Evolutionary conservation across 2,888 invertebrate species (phyloP).

Genomic region (Cantharis nigra): DNA sequence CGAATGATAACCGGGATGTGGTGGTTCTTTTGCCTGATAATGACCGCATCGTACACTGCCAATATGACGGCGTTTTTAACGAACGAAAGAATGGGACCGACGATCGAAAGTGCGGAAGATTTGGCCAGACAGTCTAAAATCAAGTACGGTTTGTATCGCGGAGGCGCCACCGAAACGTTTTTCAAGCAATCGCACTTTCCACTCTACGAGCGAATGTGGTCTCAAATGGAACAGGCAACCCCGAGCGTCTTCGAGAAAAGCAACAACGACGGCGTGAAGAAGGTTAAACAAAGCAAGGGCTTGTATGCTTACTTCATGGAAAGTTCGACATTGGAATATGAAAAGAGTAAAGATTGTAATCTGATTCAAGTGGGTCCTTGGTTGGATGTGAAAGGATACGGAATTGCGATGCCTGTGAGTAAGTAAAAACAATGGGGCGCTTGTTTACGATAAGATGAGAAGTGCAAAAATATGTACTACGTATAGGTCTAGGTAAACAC

Average conservation of each 20-base stretch:
- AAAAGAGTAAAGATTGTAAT: constrained; percentile 82
- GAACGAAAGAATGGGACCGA: constrained; percentile 85
- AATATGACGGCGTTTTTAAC: constrained; percentile 93
- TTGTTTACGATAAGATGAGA: not conserved
- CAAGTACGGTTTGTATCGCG: constrained; percentile 89
- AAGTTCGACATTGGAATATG: constrained; percentile 92
- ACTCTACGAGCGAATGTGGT: constrained; percentile 91
- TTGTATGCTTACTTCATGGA: constrained; percentile 96
- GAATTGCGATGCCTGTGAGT: constrained; percentile 90
- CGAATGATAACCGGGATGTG: constrained; percentile 86
- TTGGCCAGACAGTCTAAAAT: constrained; percentile 92
- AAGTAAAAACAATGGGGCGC: constrained; percentile 50
- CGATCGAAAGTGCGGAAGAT: constrained; percentile 90
- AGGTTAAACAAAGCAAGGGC: constrained; percentile 77
- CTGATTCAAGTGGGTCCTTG: constrained; percentile 80
- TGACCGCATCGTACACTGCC: constrained; percentile 92
- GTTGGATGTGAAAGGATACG: constrained; percentile 91
- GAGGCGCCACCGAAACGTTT: constrained; percentile 89
- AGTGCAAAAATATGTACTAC: not conserved
- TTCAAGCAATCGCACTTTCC: constrained; percentile 91
- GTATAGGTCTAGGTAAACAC: not conserved
- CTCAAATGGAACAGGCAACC: constrained; percentile 82
- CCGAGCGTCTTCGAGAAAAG: constrained; percentile 82
- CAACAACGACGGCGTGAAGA: constrained; percentile 85
- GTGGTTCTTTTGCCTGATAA: constrained; percentile 93